A percentile compares a stretch with the other conserved stretches of the same genome.
Conservation (phyloP, 2,113 vertebrate species). For the Dolichotis patagonum region DNA sequence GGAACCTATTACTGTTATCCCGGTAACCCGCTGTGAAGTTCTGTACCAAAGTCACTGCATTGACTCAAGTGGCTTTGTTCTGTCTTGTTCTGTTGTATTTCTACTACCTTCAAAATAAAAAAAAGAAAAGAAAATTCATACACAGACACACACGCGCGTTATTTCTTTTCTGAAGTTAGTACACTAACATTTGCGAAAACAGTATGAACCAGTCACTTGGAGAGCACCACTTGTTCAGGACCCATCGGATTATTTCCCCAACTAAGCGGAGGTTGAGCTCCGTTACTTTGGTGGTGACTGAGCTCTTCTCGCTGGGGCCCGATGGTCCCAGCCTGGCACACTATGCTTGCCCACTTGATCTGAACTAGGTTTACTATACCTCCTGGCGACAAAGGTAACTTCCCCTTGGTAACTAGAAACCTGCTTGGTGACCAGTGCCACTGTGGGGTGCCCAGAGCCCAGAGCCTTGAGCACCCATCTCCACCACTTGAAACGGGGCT, state of each 20-base stretch:
- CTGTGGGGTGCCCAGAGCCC: background rate
- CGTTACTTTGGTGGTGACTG: background rate
- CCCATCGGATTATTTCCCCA: background rate
- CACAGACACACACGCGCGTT: background rate
- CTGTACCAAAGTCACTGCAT: too few relatives aligned
- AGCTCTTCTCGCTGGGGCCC: background rate
- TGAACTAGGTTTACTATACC: background rate
- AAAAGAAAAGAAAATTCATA: too few relatives aligned
- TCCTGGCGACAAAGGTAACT: background rate
- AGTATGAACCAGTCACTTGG: background rate
- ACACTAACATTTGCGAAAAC: background rate
- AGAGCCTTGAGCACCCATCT: background rate
- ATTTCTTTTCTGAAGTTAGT: background rate
- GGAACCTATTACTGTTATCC: too few relatives aligned
- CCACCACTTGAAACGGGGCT: background rate
- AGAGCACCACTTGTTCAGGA: background rate
- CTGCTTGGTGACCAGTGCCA: background rate
- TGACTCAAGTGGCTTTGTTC: too few relatives aligned
- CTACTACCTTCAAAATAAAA: too few relatives aligned
- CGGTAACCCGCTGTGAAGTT: too few relatives aligned
- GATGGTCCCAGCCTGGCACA: rapidly evolving
- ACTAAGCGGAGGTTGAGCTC: background rate
- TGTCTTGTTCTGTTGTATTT: too few relatives aligned
- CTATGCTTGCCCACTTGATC: background rate
- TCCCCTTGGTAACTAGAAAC: background rate